Percentiles rank a stretch among this genome's conserved stretches.
Evolutionary conservation across 2,888 invertebrate genomes (phyloP).

Genomic region (Aphidoletes aphidimyza): DNA sequence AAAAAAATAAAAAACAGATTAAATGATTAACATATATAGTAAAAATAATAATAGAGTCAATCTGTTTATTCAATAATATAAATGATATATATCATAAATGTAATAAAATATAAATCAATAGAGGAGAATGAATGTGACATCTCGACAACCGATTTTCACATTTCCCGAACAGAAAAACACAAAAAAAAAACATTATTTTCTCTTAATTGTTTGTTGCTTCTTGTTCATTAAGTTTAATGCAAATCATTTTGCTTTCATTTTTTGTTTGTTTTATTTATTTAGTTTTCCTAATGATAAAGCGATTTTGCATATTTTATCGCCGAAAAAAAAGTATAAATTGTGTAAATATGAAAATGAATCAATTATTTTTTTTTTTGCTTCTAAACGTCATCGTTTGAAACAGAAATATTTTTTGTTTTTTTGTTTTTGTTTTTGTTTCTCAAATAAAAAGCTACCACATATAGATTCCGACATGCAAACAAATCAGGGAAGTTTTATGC

Average conservation of each 20-base stretch:
- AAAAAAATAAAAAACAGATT: conserved; percentile 44
- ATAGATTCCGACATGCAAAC: not conserved
- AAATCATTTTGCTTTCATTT: not conserved
- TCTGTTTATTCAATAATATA: conserved; percentile 38
- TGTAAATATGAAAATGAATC: conserved; percentile 33
- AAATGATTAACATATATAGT: conserved; percentile 42
- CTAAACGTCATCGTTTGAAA: conserved; percentile 26
- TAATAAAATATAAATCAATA: conserved; percentile 25
- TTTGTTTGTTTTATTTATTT: not conserved
- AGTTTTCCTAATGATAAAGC: conserved; percentile 6
- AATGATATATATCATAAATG: conserved; percentile 47
- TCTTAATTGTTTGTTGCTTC: not conserved
- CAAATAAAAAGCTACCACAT: conserved; percentile 23
- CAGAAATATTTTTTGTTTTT: no score
- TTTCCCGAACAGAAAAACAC: not conserved
- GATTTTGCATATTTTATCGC: conserved; percentile 19
- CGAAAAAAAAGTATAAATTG: conserved; percentile 47
- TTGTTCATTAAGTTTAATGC: not conserved
- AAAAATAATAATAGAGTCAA: conserved; percentile 49
- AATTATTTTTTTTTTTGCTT: no score
- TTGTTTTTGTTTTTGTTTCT: no score
- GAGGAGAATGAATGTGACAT: conserved; percentile 22
- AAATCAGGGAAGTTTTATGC: not conserved
- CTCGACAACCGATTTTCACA: conserved; percentile 32
- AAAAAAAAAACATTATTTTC: conserved; percentile 26